Percentiles rank a stretch among this genome's conserved stretches.
Conservation (phyloP, 1,140 invertebrate species). For the Elysia chlorotica region DNA sequence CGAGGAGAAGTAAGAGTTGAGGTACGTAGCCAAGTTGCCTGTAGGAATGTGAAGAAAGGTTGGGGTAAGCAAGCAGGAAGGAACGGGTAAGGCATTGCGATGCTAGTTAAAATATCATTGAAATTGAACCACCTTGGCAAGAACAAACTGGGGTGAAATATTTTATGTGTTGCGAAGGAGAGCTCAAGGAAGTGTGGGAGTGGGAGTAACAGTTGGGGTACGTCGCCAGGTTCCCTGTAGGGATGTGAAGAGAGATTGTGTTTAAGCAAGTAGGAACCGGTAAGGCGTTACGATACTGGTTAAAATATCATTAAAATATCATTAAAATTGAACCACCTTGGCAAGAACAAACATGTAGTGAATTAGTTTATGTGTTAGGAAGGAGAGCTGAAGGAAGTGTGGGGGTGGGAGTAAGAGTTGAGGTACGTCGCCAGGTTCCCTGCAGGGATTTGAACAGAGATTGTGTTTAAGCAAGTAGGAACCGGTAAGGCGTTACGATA, state of each 20-base stretch:
- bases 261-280: background rate
- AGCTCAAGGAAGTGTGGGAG: background rate
- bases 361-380: background rate
- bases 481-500: no score
- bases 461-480: background rate
- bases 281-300: background rate
- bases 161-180: no score
- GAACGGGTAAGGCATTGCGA: no score
- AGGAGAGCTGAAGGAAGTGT: no score
- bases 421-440: no score
- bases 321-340: background rate
- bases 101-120: background rate
- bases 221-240: constrained; percentile 26
- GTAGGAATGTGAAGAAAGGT: no score
- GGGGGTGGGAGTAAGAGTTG: background rate
- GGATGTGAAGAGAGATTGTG: background rate
- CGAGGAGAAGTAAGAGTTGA: background rate
- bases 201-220: constrained; percentile 24
- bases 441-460: no score
- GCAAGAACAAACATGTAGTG: background rate
- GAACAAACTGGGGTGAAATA: no score
- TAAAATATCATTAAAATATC: background rate
- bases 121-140: no score
- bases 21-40: no score
- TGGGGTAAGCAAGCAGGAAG: no score